phyloP scores from a whole-genome alignment of 2,113 vertebrate genomes.

The Hippolais icterina region DNA sequence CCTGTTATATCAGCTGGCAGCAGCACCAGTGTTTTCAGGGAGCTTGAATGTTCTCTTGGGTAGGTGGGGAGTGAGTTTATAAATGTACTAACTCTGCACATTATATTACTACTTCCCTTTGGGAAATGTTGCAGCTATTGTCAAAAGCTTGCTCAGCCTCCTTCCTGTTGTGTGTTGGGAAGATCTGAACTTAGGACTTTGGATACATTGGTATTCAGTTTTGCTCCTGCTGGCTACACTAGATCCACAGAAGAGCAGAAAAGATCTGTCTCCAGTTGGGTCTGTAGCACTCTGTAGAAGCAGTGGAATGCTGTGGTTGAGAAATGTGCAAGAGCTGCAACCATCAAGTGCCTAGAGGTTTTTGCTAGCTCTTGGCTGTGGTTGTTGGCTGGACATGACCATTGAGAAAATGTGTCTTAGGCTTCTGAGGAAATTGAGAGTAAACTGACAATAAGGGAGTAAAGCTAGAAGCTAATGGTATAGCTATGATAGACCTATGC shows the following conservation, averaged over 20 bases:
- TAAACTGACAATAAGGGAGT: neutral
- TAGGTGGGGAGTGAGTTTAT: neutral
- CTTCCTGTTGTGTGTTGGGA: neutral
- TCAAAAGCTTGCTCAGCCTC: neutral
- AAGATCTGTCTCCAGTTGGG: neutral
- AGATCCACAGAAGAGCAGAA: neutral
- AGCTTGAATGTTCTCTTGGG: neutral
- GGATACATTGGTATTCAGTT: neutral
- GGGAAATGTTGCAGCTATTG: neutral
- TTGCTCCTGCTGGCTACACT: neutral
- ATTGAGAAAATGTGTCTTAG: neutral
- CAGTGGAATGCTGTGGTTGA: neutral
- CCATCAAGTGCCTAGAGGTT: neutral
- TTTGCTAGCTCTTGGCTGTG: neutral
- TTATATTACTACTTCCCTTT: neutral
- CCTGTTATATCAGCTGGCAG: neutral
- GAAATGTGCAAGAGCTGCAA: neutral
- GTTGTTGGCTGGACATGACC: neutral
- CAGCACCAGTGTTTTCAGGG: neutral
- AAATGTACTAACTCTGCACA: neutral
- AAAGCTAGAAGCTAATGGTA: neutral
- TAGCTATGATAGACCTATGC: neutral
- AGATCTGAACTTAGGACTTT: neutral
- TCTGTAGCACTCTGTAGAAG: rapidly evolving
- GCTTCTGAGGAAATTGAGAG: neutral